Evolutionary conservation across 2,888 invertebrate genomes (phyloP).

Genomic region (Caenorhabditis sp.): DNA sequence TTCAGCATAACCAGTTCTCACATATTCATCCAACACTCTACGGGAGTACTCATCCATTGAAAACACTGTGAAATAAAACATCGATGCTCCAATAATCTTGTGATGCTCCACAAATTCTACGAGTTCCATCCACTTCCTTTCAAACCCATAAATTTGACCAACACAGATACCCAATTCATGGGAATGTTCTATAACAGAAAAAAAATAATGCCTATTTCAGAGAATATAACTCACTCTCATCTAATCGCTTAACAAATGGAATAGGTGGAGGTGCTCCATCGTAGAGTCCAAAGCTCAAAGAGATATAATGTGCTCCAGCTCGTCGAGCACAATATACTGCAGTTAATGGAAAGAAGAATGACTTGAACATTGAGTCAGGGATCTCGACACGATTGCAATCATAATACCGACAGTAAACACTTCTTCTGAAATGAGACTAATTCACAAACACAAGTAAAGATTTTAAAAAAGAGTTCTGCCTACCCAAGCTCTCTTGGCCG

Average conservation of each 20-base stretch:
- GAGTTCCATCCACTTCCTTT: constrained; percentile 23
- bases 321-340: too few species aligned
- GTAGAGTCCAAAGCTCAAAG: too few species aligned
- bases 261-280: not conserved
- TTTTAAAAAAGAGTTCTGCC: too few species aligned
- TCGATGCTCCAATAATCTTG: constrained; percentile 8
- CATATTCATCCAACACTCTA: constrained; percentile 13
- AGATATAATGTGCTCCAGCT: too few species aligned
- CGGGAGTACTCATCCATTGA: constrained; percentile 7
- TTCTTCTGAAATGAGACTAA: too few species aligned
- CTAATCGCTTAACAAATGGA: not conserved
- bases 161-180: constrained; percentile 9
- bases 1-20: constrained; percentile 1
- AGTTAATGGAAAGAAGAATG: too few species aligned
- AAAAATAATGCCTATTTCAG: too few species aligned
- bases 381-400: too few species aligned
- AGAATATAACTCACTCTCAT: not conserved
- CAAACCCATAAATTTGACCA: constrained; percentile 21
- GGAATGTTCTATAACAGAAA: constrained; percentile 1
- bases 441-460: too few species aligned
- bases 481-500: too few species aligned
- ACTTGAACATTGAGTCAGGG: too few species aligned
- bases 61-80: constrained; percentile 18
- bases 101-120: constrained; percentile 27
- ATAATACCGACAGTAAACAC: too few species aligned